Base-by-base conservation (phyloP, 2,888 invertebrate genomes). In the Cryptocephalus primarius region DNA sequence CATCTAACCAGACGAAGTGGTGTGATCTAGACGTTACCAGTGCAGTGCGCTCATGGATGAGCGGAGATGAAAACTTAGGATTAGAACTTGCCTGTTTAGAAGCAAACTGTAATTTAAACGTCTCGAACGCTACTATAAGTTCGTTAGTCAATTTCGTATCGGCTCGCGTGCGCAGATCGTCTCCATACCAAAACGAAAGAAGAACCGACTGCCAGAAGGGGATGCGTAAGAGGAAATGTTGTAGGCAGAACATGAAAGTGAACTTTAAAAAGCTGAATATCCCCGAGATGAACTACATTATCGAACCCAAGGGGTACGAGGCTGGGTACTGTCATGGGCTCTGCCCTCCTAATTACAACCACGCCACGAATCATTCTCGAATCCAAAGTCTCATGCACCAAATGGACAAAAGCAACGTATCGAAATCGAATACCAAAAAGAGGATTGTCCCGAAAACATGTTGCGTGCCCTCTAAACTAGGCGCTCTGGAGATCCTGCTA, bases 321-420 rank as follows among this genome's bases (percentile, higher is more conserved):
- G 83, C 83, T 1, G 83, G 82, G 10, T 83, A 76, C 59, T 85
- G 85, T 63, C 78, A 77, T 50, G 85, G 84, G 4, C 72, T 79
- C 41, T 84, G 84, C 60, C 83, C 82, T 1, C 76, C 78, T 0
- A 72, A 79, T 8, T 82, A 78, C 61, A 82, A 83, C 63, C 79
- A 80, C 9, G 83, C 83, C 1, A 79, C 80, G 52, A 81, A 82
- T 57, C 84, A 85, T 64, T 83, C 85, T 1, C 68, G 82, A 13
- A 70, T 85, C 43, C 84, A 84, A 65, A 79, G 80, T 55, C 66
- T 83, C 8, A 75, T 85, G 53, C 79, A 80, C 74, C 77, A 78
- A 58, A 75, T 78, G 61, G 74, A 79, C 56, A 71, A 72, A 32
- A 62, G 56, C 45, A 54, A 57, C 33, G 48, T 66, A 43, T 72